Percentiles rank a stretch among this genome's conserved stretches.
Evolutionary conservation across 2,797 vertebrate genomes (phyloP).

Genomic region (Acipenser oxyrinchus): DNA sequence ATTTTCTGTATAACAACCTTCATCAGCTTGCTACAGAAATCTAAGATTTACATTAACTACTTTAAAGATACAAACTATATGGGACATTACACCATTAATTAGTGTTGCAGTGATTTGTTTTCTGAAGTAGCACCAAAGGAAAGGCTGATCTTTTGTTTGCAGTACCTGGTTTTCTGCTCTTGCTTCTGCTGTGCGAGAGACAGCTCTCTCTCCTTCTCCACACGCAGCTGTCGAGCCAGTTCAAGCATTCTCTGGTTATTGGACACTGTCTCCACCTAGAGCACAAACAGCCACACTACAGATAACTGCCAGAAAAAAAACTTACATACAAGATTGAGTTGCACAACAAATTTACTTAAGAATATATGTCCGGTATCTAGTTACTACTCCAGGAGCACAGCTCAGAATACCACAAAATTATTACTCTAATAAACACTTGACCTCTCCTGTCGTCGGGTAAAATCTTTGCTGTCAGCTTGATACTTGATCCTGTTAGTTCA

Average conservation of each 20-base stretch:
- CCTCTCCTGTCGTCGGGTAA: conserved; percentile 20
- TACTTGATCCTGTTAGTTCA: conserved; percentile 44
- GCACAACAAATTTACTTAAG: conserved; percentile 21
- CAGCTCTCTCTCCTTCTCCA: conserved; percentile 90
- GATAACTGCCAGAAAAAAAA: background rate
- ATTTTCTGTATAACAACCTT: too few species aligned
- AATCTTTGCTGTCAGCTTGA: conserved; percentile 41
- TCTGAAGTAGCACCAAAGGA: too few species aligned
- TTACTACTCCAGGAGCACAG: conserved; percentile 37
- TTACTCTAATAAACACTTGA: conserved; percentile 34
- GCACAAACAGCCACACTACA: conserved; percentile 32
- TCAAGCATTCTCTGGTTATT: conserved; percentile 92
- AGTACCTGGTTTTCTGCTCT: conserved; percentile 93
- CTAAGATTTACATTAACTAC: too few species aligned
- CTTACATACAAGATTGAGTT: conserved; percentile 1
- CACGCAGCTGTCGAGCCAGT: conserved; percentile 83
- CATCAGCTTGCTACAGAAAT: too few species aligned
- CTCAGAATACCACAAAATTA: conserved; percentile 32
- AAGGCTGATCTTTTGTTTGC: background rate
- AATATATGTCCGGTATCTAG: conserved; percentile 25
- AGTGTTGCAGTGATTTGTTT: too few species aligned
- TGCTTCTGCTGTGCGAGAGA: conserved; percentile 85
- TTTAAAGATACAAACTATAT: too few species aligned
- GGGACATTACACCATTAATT: too few species aligned
- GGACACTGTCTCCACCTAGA: conserved; percentile 94